These are phyloP conservation scores for Myotis yumanensis DNA, from an alignment of 2,113 vertebrate genomes.

Conservation along the genomic window DNA sequence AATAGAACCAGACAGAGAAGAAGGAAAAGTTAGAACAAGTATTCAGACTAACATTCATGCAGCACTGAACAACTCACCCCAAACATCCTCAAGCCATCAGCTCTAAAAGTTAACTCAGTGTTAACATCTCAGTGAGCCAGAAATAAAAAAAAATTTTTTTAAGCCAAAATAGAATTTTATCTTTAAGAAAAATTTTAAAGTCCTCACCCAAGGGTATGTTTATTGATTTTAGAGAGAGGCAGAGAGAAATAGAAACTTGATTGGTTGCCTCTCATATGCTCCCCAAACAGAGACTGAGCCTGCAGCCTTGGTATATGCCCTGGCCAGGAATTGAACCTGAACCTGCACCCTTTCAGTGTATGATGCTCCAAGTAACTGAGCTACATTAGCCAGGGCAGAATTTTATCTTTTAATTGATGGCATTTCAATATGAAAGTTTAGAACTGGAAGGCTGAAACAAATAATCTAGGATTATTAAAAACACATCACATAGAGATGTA, in stretches of 20 bases:
- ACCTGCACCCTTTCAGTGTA: neutral
- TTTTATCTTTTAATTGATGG: neutral
- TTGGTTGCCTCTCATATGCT: neutral
- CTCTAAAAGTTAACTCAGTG: constrained; percentile 3
- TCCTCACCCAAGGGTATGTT: neutral
- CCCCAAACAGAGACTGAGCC: neutral
- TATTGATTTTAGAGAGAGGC: neutral
- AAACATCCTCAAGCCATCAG: neutral
- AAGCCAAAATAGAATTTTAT: neutral
- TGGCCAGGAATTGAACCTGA: neutral
- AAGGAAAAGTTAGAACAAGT: neutral
- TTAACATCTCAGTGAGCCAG: neutral
- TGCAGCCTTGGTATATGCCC: neutral
- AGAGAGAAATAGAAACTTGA: neutral
- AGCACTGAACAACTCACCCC: neutral
- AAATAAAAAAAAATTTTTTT: neutral
- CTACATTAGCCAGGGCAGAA: neutral
- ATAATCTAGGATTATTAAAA: neutral
- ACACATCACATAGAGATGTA: neutral
- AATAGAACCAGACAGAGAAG: constrained; percentile 34
- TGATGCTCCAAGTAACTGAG: neutral
- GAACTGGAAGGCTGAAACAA: neutral
- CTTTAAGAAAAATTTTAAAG: neutral
- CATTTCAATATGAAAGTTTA: neutral
- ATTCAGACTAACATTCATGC: neutral